Evolutionary conservation across 2,113 vertebrate genomes (phyloP), one percentile per base, ranked within the genome.

Genomic region (Callopanchax toddi): DNA sequence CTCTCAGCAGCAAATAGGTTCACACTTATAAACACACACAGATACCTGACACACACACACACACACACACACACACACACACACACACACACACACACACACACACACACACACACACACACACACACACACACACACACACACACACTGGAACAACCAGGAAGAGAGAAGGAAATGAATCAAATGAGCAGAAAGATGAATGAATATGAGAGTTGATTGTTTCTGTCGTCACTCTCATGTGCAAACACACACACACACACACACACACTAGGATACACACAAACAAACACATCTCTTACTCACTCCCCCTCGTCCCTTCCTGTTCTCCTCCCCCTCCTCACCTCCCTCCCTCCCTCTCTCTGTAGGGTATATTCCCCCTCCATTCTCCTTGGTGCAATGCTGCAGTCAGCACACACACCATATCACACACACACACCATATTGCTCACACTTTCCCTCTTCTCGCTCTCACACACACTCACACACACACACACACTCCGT

Each of bases 351-450:
- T 65, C 71, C 43, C 76, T 60, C 69, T 60, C 83, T 85, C 83
- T 85, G 82, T 87, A 83, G 82, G 86, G 84, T 88, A 84, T 88
- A 87, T 86, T 87, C 86, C 86, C 89, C 87, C 87, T 85, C 83
- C 76, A 81, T 81, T 89, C 87, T 91, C 85, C 86, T 92, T 92
- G 91, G 87, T 79, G 91, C 91, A 92, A 91, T 91, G 85, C 91
- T 92, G 91, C 91, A 92, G 89, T 91, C 87, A 88, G 78, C 81
- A 78, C 48, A 65, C 68, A 68, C 84, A 86, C 82, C 75, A 60
- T 84, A 81, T 79, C 79, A 54, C 71, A 65, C 72, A 60, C 66
- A 70, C 75, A 71, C 64, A 80, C 64, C 3, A 36, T 57, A 64
- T 56, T 76, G 50, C 78, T 64, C 67, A 25, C 70, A 77, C 46